phyloP scores from a whole-genome alignment of 2,113 vertebrate genomes.

The Henicopernis longicauda region DNA sequence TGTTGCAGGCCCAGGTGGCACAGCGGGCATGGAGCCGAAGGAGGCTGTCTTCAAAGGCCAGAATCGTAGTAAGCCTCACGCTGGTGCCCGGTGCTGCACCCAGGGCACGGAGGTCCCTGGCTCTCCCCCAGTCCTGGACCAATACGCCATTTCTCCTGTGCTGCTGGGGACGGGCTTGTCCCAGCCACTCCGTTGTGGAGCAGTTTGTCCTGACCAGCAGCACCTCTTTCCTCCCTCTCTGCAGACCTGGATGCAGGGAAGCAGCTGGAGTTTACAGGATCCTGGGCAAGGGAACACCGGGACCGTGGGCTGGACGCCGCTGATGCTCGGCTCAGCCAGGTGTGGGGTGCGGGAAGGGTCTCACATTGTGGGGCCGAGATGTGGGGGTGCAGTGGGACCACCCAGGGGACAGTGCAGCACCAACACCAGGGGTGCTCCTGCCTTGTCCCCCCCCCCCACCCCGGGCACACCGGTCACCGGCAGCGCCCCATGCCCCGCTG shows the following conservation, averaged over 20 bases:
- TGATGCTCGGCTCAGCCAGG: conserved; percentile 54
- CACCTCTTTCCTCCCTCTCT: neutral
- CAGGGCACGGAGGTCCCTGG: fast-evolving
- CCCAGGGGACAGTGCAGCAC: neutral
- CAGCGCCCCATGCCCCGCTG: neutral
- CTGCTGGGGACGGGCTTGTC: fast-evolving
- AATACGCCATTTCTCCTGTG: fast-evolving
- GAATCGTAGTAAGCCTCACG: fast-evolving
- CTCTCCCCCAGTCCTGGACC: neutral
- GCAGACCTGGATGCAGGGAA: conserved; percentile 10
- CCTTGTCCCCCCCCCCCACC: neutral
- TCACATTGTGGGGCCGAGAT: neutral
- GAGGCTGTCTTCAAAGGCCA: neutral
- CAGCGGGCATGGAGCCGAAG: neutral
- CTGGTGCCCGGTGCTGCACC: no score
- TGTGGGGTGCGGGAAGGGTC: neutral
- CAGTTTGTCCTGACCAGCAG: neutral
- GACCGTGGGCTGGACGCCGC: conserved; percentile 67
- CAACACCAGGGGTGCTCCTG: neutral
- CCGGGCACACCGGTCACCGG: fast-evolving
- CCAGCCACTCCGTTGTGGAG: fast-evolving
- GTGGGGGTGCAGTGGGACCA: neutral
- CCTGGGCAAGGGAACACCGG: conserved; percentile 27
- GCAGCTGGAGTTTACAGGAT: neutral
- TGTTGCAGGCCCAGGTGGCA: neutral